A percentile compares a stretch with the other conserved stretches of the same genome.
phyloP scores from a whole-genome alignment of 2,113 vertebrate species.

The Anseranas semipalmata region DNA sequence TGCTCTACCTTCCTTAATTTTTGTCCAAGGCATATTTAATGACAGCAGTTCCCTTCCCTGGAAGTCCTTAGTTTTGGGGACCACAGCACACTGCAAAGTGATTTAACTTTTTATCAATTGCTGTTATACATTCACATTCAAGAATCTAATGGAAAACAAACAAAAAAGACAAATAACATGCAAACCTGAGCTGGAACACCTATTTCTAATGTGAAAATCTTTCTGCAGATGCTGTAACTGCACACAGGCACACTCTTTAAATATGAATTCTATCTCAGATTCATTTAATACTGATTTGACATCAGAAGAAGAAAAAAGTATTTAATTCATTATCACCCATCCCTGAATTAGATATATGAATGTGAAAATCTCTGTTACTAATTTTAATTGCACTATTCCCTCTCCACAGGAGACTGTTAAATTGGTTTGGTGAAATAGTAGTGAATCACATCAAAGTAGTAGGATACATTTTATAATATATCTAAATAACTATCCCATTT shows the following conservation, averaged over 20 bases:
- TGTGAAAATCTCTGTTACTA: constrained; percentile 85
- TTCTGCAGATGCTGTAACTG: background rate
- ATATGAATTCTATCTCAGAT: constrained; percentile 60
- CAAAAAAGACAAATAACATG: background rate
- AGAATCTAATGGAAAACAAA: background rate
- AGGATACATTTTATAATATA: constrained; percentile 84
- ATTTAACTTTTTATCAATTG: background rate
- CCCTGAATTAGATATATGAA: constrained; percentile 81
- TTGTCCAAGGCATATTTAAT: constrained; percentile 55
- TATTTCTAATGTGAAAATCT: background rate
- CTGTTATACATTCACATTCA: background rate
- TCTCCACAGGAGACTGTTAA: constrained; percentile 83
- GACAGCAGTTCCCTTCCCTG: background rate
- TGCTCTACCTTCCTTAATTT: constrained; percentile 47
- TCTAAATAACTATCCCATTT: constrained; percentile 89
- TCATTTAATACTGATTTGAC: constrained; percentile 72
- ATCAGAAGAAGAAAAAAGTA: constrained; percentile 78
- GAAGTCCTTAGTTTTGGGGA: background rate
- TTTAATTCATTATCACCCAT: constrained; percentile 83
- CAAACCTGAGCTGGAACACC: background rate
- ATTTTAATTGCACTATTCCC: constrained; percentile 86
- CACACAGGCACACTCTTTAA: constrained; percentile 35
- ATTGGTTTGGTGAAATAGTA: constrained; percentile 84
- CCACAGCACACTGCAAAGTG: background rate
- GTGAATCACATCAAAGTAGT: constrained; percentile 84